Evolutionary conservation across 2,113 vertebrate genomes (phyloP).

Genomic region (Cranoglanis bouderius): DNA sequence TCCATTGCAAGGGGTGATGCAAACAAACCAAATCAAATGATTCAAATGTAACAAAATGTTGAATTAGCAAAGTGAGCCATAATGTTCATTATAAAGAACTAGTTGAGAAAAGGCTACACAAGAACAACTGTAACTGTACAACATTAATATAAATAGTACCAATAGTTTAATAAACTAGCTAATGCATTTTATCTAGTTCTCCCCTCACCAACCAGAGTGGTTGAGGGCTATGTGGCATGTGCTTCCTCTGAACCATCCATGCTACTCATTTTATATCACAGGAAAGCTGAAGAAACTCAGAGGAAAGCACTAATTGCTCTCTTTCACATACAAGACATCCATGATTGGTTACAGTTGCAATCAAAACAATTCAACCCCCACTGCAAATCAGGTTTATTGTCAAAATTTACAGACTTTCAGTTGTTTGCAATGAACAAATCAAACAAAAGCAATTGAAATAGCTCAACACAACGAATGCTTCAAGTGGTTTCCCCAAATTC

Average conservation of each 20-base stretch:
- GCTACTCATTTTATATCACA: background rate
- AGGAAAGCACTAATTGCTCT: background rate
- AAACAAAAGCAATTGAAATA: no score
- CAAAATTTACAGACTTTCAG: no score
- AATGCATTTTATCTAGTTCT: background rate
- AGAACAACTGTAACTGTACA: background rate
- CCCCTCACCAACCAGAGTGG: background rate
- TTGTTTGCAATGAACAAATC: no score
- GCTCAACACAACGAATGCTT: no score
- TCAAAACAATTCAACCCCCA: no score
- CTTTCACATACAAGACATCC: background rate
- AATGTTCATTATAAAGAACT: background rate
- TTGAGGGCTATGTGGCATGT: background rate
- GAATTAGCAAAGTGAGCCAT: background rate
- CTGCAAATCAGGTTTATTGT: no score
- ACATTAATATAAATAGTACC: background rate
- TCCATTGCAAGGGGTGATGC: background rate
- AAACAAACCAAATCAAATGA: background rate
- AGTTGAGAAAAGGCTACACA: background rate
- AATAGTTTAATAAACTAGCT: background rate
- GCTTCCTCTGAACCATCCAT: background rate
- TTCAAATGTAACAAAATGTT: background rate
- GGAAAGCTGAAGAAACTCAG: background rate
- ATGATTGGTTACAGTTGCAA: background rate
- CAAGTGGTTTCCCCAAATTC: no score